Base-by-base conservation (phyloP, 2,113 vertebrate genomes). In the Sylvietta virens region DNA sequence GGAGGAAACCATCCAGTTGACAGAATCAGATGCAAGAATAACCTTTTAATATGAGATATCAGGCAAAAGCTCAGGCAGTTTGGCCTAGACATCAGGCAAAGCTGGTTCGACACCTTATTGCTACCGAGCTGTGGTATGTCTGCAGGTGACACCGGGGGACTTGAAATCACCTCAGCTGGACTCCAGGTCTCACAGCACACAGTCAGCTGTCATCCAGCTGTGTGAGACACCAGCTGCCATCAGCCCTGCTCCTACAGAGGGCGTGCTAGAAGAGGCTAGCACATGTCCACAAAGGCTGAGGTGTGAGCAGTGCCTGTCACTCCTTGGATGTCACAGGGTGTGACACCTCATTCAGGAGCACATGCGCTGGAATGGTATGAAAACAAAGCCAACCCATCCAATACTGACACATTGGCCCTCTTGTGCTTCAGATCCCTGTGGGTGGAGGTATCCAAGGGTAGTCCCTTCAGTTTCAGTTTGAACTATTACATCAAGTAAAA, bases 341-440 rank as follows among this genome's bases (percentile, higher is more conserved):
- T 6, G 51, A 9, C 19, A 23, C 24, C 16, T 57, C 14, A 20
- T 58, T 67, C 39, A 42, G 58, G 40, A 23, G 28, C 19, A 54
- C 0, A 0, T 35, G 20, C 22, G 72, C 54, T 18, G 17, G 15
- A 45, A 14, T 7, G 7, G 17, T 69, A 31, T 2, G 5, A 69
- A 24, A 24, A 17, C 21, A n/a, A 27, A 10, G 50, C 6, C 21
- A 42, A 1, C 3, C 10, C 11, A 4, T 24, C 51, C 64, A 81
- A 73, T 31, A 35, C 9, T 53, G n/a, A 42, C 40, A 51, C 8
- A 2, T 6, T 31, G 22, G 4, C 16, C 8, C 22, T 39, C 24
- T 69, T 35, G 31, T 61, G 54, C 28, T 74, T 71, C 66, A 54
- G 7, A 39, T 74, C 39, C 66, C 15, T n/a, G 16, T 30, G 16